Conservation (phyloP, 2,113 vertebrate genomes). For the Rattus norvegicus region DNA sequence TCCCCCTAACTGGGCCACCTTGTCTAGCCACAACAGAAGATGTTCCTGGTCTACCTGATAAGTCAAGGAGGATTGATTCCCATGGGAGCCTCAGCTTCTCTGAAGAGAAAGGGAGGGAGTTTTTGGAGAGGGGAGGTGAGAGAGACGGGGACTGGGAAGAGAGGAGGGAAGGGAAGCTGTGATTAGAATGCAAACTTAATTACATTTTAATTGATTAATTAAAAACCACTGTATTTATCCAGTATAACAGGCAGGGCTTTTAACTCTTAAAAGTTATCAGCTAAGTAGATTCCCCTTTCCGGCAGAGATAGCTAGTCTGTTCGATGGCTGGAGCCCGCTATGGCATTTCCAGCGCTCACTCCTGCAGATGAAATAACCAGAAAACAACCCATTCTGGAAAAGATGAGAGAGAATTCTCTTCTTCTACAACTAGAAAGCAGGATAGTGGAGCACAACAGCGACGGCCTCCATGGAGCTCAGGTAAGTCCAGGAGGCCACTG, state of each 20-base stretch:
- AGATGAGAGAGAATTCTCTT: not conserved
- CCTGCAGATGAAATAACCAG: constrained; percentile 27
- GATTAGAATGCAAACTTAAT: no score
- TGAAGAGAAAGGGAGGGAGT: no score
- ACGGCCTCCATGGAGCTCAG: not conserved
- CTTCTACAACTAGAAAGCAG: not conserved
- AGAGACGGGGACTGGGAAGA: no score
- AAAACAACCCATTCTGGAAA: constrained; percentile 32
- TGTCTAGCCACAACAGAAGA: no score
- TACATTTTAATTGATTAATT: no score
- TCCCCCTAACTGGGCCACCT: no score
- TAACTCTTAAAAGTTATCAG: not conserved
- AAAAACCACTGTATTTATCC: not conserved
- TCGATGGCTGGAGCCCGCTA: not conserved
- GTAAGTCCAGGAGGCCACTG: not conserved
- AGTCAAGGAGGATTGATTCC: no score
- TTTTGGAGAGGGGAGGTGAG: no score
- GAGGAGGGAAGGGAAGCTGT: no score
- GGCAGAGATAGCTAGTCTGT: not conserved
- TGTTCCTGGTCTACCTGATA: no score
- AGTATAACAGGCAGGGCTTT: not conserved
- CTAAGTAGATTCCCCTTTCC: not conserved
- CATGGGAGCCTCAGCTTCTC: no score
- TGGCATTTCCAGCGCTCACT: not conserved
- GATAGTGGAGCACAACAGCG: not conserved